Evolutionary conservation across 2,113 vertebrate species (phyloP), one percentile per base, ranked within the genome.

Genomic region (Vidua macroura): DNA sequence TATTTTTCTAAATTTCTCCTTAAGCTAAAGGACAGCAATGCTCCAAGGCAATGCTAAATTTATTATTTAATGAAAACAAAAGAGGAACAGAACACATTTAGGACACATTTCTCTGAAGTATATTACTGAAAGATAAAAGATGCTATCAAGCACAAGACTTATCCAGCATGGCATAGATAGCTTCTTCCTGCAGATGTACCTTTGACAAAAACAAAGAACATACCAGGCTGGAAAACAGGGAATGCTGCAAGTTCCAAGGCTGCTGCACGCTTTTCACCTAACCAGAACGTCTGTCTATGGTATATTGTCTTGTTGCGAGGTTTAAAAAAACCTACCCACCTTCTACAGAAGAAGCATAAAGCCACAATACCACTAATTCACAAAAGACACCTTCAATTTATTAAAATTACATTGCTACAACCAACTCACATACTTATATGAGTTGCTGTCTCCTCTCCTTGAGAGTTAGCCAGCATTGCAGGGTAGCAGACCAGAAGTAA

Each of bases 11-110:
- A 33, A 62, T 52, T 88, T 60, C 56, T 79, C 58, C 55, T 55
- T 52, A 75, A 39, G 41, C 13, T 69, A 62, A 72, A 66, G n/a
- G 43, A 64, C 12, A 84, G 28, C 9, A 76, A 60, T 3, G 8
- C 46, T 91, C 20, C 25, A 83, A 41, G 51, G 51, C 30, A 75
- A 59, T 48, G 28, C 10, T 84, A 55, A 39, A 89, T 59, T 16
- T 63, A 55, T 75, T 83, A 46, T 37, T 62, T 78, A 74, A 78
- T 53, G 51, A 58, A 93, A 91, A 83, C 22, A 55, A 53, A 88
- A 70, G 10, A 68, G 11, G 30, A 95, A 69, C 14, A 41, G 51
- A 63, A 74, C 15, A 72, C 31, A 67, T 86, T 68, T 48, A 82
- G 59, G 48, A 78, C 12, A 51, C 2, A 1, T 62, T 81, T 80